Percentiles rank a stretch among this genome's conserved stretches.
phyloP scores from a whole-genome alignment of 2,797 vertebrate genomes.

The Paramormyrops hopkinsi region DNA sequence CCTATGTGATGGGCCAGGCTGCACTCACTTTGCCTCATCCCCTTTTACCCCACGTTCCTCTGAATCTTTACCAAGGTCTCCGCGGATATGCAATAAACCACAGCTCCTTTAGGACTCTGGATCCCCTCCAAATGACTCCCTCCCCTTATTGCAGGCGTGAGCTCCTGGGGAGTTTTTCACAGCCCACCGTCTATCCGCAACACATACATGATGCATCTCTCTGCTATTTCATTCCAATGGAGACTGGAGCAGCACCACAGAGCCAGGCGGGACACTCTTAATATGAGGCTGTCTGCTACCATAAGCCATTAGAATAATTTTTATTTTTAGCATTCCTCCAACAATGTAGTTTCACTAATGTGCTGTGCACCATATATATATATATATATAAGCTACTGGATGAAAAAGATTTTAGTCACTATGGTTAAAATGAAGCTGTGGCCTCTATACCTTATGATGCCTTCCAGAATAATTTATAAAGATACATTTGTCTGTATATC shows the following conservation, averaged over 20 bases:
- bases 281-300: constrained; percentile 25
- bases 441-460: not conserved
- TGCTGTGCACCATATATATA: not conserved
- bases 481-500: not conserved
- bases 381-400: not conserved
- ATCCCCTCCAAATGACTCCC: constrained; percentile 47
- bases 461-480: not conserved
- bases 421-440: not conserved
- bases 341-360: not conserved
- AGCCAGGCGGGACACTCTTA: constrained; percentile 34
- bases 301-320: not conserved
- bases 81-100: constrained; percentile 35
- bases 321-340: not conserved
- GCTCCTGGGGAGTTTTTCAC: constrained; percentile 37
- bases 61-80: constrained; percentile 47
- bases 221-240: constrained; percentile 54
- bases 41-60: constrained; percentile 47
- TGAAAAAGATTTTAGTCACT: not conserved
- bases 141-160: constrained; percentile 36
- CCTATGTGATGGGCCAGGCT: constrained; percentile 52
- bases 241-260: constrained; percentile 52
- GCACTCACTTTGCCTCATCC: constrained; percentile 44
- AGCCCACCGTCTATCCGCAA: constrained; percentile 42
- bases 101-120: constrained; percentile 45
- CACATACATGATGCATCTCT: constrained; percentile 44